Conservation (phyloP, 2,888 invertebrate genomes). For the Ditula angustiorana region DNA sequence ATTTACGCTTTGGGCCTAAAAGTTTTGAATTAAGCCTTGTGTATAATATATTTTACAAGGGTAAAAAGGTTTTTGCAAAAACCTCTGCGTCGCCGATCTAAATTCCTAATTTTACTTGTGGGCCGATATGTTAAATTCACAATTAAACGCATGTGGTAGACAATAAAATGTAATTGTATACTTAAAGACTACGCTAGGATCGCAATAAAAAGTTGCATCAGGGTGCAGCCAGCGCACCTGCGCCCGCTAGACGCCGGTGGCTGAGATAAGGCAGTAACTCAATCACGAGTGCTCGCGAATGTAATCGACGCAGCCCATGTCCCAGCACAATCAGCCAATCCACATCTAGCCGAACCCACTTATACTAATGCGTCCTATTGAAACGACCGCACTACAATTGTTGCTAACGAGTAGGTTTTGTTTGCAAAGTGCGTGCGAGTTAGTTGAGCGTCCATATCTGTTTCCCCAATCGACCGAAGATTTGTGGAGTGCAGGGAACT, state of each 20-base stretch:
- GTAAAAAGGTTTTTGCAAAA: slow-evolving; percentile 13
- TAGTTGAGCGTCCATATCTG: slow-evolving; percentile 42
- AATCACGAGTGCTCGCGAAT: slow-evolving; percentile 62
- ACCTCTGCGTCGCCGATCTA: slow-evolving; percentile 26
- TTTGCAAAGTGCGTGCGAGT: slow-evolving; percentile 54
- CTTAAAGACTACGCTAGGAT: neutral
- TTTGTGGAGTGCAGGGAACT: slow-evolving; percentile 5
- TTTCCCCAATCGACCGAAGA: slow-evolving; percentile 35
- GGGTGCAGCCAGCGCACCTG: slow-evolving; percentile 60
- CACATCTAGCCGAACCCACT: slow-evolving; percentile 60
- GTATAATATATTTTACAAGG: slow-evolving; percentile 17
- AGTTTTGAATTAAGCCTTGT: slow-evolving; percentile 20
- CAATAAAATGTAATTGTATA: neutral
- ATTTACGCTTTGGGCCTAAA: slow-evolving; percentile 7
- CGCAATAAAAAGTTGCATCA: slow-evolving; percentile 42
- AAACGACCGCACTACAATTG: slow-evolving; percentile 57
- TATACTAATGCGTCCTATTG: slow-evolving; percentile 71
- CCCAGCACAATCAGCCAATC: slow-evolving; percentile 65
- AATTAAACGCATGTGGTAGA: no score
- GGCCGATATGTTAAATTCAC: no score
- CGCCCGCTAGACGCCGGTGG: slow-evolving; percentile 48
- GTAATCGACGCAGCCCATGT: slow-evolving; percentile 59
- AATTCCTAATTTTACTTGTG: slow-evolving; percentile 16
- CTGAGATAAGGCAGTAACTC: slow-evolving; percentile 68
- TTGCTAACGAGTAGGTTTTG: slow-evolving; percentile 61